Base-by-base conservation (phyloP, 2,888 invertebrate species). In the Drosophila rubida region DNA sequence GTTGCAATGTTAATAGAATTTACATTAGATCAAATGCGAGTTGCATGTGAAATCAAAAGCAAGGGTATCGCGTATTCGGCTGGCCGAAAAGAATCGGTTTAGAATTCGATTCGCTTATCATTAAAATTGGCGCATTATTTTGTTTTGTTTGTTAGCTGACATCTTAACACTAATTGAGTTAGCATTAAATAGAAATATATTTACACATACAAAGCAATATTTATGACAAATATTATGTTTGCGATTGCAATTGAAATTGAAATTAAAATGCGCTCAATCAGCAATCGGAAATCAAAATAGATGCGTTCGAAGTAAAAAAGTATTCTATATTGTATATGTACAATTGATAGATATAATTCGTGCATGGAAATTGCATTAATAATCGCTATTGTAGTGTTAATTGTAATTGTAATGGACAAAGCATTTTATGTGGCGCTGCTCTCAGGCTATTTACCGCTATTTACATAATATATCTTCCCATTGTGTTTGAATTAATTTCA, bases 101-200 rank as follows among this genome's bases (percentile, higher is more conserved):
- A 3, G 45, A 61, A 57, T 59, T 67, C 59, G 46, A 68, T 48
- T 59, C 13, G 69, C 86, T 75, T 88, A 88, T 13, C 49, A 45
- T 64, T 77, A 69, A 74, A 82, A 87, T 88, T 69, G 84, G 88
- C 77, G 73, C 87, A 64, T 61, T 59, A 57, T 60, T 58, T 58
- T 61, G 37, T 51, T 78, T 69, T 62, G 58, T 55, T 23, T 75
- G 25, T 54, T 30, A 48, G 45, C 59, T 66, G 78, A 67, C 62
- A 63, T 67, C 87, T 85, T 87, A 77, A 72, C 41, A 54, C 55
- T 84, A 72, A 74, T 74, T 88, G 74, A 69, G 73, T 83, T 88
- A 68, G 63, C 44, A 50, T 69, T 62, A 16, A 59, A 48, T 84
- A 60, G 42, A 67, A 68, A 39, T 87, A 39, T 87, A 80, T 80